A percentile compares a stretch with the other conserved stretches of the same genome.
Evolutionary conservation across 1,140 invertebrate genomes (phyloP).

Genomic region (Littorina saxatilis): DNA sequence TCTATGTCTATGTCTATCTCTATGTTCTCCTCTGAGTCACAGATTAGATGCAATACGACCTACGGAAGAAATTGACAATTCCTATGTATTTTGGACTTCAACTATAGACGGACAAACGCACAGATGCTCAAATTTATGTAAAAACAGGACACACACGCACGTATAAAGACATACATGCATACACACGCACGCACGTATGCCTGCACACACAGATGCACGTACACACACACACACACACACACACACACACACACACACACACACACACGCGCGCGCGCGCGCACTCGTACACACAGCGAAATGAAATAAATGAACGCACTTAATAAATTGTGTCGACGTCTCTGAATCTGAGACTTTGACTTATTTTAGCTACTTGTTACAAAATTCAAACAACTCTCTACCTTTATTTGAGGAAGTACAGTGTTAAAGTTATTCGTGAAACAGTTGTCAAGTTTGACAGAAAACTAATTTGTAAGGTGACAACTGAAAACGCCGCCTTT

Average conservation of each 20-base stretch:
- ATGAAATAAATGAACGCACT: too few relatives aligned
- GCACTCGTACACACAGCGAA: too few relatives aligned
- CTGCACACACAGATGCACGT: conserved; percentile 2
- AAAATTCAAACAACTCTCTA: background rate
- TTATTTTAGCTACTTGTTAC: background rate
- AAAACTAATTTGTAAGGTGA: too few relatives aligned
- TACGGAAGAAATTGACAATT: background rate
- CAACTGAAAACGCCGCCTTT: too few relatives aligned
- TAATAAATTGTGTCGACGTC: background rate
- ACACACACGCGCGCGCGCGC: background rate
- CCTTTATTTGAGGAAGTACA: too few relatives aligned
- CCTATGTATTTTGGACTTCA: background rate
- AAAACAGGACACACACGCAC: background rate
- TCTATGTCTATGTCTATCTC: too few relatives aligned
- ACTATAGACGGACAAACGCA: background rate
- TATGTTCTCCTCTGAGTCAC: background rate
- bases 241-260: background rate
- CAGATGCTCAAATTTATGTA: background rate
- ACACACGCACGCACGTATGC: background rate
- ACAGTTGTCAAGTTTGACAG: too few relatives aligned
- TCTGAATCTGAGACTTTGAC: background rate
- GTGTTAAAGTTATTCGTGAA: too few relatives aligned
- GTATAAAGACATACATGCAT: background rate
- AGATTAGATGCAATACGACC: background rate
- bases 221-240: background rate